Percentiles rank a stretch among this genome's conserved stretches.
Evolutionary conservation across 1,140 invertebrate species (phyloP).

Genomic region (Hycleus phaleratus): DNA sequence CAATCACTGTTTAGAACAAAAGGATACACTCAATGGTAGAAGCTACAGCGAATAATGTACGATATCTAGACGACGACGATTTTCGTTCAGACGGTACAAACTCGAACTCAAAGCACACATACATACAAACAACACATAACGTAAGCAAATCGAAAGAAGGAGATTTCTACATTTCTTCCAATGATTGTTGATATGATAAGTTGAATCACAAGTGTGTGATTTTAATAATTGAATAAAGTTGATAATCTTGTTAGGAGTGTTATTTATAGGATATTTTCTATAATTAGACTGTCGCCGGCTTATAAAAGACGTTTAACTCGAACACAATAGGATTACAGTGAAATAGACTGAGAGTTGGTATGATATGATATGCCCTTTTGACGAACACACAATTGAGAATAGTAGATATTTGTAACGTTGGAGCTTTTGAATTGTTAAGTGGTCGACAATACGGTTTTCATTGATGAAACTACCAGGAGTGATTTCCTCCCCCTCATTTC

Average conservation of each 20-base stretch:
- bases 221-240: too few relatives aligned
- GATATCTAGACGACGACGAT: too few relatives aligned
- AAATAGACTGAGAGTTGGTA: too few relatives aligned
- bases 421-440: conserved; percentile 20
- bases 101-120: too few relatives aligned
- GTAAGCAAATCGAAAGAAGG: too few relatives aligned
- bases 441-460: conserved; percentile 20
- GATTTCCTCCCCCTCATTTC: too few relatives aligned
- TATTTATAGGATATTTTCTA: conserved; percentile 25
- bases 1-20: conserved; percentile 38
- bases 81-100: too few relatives aligned
- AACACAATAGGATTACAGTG: conserved; percentile 23
- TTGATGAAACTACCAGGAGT: not conserved
- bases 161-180: too few relatives aligned
- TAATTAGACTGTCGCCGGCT: conserved; percentile 23
- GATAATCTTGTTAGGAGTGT: conserved; percentile 6
- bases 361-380: conserved; percentile 25
- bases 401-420: conserved; percentile 24
- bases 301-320: conserved; percentile 20
- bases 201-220: too few relatives aligned
- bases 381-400: conserved; percentile 21
- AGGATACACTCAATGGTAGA: conserved; percentile 35
- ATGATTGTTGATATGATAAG: too few relatives aligned
- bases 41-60: conserved; percentile 5
- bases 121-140: too few relatives aligned